Evolutionary conservation across 2,888 invertebrate species (phyloP).

Genomic region (Synanthedon andrenaeformis): DNA sequence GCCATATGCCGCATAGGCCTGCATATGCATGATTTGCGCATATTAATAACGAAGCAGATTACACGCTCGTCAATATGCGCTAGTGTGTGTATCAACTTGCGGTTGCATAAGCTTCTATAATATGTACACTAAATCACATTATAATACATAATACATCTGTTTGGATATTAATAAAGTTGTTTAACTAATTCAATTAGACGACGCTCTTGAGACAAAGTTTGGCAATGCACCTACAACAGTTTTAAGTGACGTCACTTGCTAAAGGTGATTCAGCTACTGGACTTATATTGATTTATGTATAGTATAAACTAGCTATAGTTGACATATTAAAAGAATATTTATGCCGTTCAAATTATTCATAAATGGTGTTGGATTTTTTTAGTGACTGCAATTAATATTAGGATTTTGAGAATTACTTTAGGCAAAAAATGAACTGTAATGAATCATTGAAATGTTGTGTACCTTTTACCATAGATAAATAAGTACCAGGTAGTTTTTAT

Average conservation of each 20-base stretch:
- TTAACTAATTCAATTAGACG: background rate
- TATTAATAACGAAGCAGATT: conserved; percentile 44
- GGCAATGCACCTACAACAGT: background rate
- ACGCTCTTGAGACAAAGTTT: background rate
- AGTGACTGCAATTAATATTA: no score
- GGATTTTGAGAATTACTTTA: no score
- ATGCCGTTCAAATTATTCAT: no score
- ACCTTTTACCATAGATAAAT: no score
- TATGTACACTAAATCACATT: background rate
- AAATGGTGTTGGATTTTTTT: no score
- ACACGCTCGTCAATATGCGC: conserved; percentile 9
- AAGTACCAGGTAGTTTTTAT: no score
- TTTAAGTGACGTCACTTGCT: background rate
- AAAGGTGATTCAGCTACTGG: background rate
- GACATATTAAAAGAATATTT: no score
- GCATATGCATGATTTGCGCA: conserved; percentile 45
- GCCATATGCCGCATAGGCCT: conserved; percentile 25
- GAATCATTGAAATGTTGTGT: no score
- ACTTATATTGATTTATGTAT: no score
- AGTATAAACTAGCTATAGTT: no score
- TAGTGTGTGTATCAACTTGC: background rate
- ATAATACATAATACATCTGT: background rate
- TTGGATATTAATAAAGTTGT: background rate
- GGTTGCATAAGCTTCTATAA: background rate
- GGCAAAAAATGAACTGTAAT: no score